These are phyloP conservation scores for Nemurella pictetii DNA, from an alignment of 2,888 invertebrate genomes.

Conservation along the genomic window DNA sequence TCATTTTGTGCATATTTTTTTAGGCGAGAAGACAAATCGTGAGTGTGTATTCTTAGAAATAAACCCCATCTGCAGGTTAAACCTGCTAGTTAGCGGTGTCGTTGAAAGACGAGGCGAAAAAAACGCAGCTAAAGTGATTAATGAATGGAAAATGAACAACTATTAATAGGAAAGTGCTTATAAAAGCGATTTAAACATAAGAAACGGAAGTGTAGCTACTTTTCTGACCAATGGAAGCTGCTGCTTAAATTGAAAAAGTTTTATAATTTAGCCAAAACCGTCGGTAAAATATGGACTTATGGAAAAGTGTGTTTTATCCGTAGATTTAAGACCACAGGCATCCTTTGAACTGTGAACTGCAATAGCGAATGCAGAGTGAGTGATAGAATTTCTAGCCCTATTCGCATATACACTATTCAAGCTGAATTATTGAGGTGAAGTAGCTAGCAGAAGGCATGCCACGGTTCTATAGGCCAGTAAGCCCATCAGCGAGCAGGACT, in stretches of 20 bases:
- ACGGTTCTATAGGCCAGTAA: background rate
- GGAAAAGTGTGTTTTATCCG: background rate
- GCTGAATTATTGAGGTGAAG: constrained; percentile 26
- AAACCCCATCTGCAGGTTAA: background rate
- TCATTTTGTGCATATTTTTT: background rate
- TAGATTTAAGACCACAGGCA: background rate
- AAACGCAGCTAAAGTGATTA: constrained; percentile 32
- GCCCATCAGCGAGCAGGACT: background rate
- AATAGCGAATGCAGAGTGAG: background rate
- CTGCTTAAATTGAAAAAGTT: background rate
- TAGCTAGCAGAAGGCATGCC: background rate
- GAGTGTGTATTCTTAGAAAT: constrained; percentile 4
- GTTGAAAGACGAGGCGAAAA: constrained; percentile 32
- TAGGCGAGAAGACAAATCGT: background rate
- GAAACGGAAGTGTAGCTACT: background rate
- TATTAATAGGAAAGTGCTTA: background rate
- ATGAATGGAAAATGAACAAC: constrained; percentile 17
- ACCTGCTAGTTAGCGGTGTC: constrained; percentile 17
- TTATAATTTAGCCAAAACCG: background rate
- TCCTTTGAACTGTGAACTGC: constrained; percentile 10
- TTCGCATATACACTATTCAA: constrained; percentile 19
- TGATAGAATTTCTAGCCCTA: background rate
- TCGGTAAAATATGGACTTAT: background rate
- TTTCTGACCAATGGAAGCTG: background rate
- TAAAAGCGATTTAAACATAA: background rate